A percentile compares a stretch with the other conserved stretches of the same genome.
Evolutionary conservation across 2,797 vertebrate genomes (phyloP).

Genomic region (Sebastes nivosus): DNA sequence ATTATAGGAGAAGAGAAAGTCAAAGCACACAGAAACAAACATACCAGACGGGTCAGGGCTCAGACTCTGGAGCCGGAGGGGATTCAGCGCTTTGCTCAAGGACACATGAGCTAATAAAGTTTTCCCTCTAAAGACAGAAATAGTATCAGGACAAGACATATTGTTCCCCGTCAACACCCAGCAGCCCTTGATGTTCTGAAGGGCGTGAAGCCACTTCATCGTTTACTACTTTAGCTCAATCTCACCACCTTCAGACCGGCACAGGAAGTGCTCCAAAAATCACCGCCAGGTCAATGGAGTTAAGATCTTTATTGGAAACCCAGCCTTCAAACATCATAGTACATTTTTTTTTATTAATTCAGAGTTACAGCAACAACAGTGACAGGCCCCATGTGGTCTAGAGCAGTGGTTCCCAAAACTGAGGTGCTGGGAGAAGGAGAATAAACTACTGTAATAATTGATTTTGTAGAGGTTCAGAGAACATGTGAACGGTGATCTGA

Average conservation of each 20-base stretch:
- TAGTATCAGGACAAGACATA: neutral
- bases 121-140: neutral
- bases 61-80: no score
- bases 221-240: neutral
- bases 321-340: slow-evolving; percentile 67
- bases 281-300: slow-evolving; percentile 54
- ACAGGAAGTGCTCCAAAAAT: slow-evolving; percentile 25
- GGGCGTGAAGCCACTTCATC: neutral
- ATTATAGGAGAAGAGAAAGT: neutral
- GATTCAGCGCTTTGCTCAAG: neutral
- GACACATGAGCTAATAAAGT: neutral
- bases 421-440: slow-evolving; percentile 4
- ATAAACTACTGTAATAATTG: neutral
- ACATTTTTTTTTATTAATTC: slow-evolving; percentile 51
- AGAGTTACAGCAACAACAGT: slow-evolving; percentile 54
- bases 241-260: slow-evolving; percentile 13
- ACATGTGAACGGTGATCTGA: slow-evolving; percentile 7
- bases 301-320: slow-evolving; percentile 79
- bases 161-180: neutral
- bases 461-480: neutral
- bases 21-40: neutral
- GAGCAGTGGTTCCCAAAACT: slow-evolving; percentile 59
- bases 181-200: neutral
- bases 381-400: slow-evolving; percentile 2
- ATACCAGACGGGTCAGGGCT: neutral